Evolutionary conservation across 1,140 invertebrate species (phyloP).

Genomic region (Orius insidiosus): DNA sequence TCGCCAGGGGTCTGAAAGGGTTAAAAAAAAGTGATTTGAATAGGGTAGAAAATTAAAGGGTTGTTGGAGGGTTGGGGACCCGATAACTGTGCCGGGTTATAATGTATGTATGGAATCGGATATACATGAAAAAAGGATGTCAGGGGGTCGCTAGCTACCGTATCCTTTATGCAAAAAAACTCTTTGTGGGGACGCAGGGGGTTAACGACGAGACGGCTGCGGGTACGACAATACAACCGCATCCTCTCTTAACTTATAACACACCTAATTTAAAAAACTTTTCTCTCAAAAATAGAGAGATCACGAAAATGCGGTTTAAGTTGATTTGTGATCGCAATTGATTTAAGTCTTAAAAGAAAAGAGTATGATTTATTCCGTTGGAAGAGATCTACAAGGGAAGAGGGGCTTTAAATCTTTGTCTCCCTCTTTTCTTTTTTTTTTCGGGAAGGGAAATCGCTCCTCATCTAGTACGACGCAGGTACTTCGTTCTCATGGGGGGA

Average conservation of each 20-base stretch:
- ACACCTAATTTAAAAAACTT: neutral
- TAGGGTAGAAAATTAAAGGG: slow-evolving; percentile 19
- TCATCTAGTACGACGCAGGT: too few relatives aligned
- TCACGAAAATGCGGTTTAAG: too few relatives aligned
- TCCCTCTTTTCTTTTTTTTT: too few relatives aligned
- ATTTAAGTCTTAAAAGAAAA: too few relatives aligned
- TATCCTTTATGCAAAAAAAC: slow-evolving; percentile 11
- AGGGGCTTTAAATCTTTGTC: too few relatives aligned
- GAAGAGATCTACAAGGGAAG: too few relatives aligned
- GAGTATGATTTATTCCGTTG: too few relatives aligned
- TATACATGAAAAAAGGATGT: slow-evolving; percentile 19
- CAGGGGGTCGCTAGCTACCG: slow-evolving; percentile 5
- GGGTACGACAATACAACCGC: slow-evolving; percentile 6
- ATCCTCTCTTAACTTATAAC: slow-evolving; percentile 9
- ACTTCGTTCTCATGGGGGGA: too few relatives aligned
- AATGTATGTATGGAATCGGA: slow-evolving; percentile 21
- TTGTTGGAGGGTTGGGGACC: slow-evolving; percentile 14
- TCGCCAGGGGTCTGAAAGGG: slow-evolving; percentile 10
- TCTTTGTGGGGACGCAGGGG: slow-evolving; percentile 6
- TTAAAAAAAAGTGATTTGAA: slow-evolving; percentile 19
- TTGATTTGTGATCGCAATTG: too few relatives aligned
- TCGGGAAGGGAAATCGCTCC: too few relatives aligned
- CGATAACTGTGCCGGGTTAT: slow-evolving; percentile 18
- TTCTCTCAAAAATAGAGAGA: neutral
- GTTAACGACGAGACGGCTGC: slow-evolving; percentile 9